Percentiles rank a stretch among this genome's conserved stretches.
phyloP scores from a whole-genome alignment of 2,113 vertebrate genomes.

The Barnardius zonarius region DNA sequence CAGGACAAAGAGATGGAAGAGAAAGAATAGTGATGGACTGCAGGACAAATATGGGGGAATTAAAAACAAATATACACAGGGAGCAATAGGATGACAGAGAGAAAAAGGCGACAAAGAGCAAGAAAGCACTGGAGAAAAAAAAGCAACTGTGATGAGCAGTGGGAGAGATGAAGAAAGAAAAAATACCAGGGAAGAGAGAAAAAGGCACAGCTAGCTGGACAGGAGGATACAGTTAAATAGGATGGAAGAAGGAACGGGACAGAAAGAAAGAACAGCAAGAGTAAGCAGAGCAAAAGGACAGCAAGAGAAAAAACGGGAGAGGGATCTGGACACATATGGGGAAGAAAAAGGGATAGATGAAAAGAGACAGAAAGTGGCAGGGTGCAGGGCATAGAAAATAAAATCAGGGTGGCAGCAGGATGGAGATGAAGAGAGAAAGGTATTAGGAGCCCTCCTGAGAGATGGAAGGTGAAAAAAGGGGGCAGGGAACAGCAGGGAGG shows the following conservation, averaged over 20 bases:
- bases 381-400: neutral
- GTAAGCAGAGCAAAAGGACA: neutral
- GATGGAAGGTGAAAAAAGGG: neutral
- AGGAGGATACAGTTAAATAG: neutral
- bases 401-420: neutral
- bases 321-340: neutral
- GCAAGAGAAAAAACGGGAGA: neutral
- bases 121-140: neutral
- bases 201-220: neutral
- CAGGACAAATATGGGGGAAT: neutral
- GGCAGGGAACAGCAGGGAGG: neutral
- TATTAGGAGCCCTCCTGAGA: neutral
- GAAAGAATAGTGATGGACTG: neutral
- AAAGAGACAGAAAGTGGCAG: neutral
- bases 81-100: neutral
- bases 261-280: neutral
- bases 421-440: neutral
- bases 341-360: neutral
- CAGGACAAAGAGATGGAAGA: neutral
- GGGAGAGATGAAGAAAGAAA: neutral
- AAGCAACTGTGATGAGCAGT: neutral
- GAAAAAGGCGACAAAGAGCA: neutral
- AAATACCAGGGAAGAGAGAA: neutral
- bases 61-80: neutral
- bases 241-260: neutral